Percentiles rank a stretch among this genome's conserved stretches.
These are phyloP conservation scores for Lepidochrysops patricia DNA, from an alignment of 2,888 invertebrate genomes.

Conservation along the genomic window DNA sequence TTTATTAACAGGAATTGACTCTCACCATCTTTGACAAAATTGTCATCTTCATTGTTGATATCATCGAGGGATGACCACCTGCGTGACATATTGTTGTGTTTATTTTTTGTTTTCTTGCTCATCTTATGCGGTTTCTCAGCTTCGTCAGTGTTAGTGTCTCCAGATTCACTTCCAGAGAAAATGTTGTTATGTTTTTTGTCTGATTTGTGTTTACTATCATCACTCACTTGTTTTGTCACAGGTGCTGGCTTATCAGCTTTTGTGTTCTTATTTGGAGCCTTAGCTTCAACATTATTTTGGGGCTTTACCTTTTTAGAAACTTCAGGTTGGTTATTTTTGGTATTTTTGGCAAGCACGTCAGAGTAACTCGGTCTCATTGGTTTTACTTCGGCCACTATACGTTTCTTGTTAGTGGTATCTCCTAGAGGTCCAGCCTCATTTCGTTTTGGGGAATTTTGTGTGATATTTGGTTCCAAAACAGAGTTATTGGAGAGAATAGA, in stretches of 20 bases:
- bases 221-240: slow-evolving; percentile 38
- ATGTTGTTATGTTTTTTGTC: slow-evolving; percentile 56
- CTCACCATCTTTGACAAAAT: slow-evolving; percentile 43
- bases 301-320: slow-evolving; percentile 58
- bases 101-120: slow-evolving; percentile 59
- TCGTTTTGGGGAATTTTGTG: slow-evolving; percentile 52
- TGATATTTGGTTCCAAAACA: slow-evolving; percentile 37
- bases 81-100: slow-evolving; percentile 56
- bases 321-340: slow-evolving; percentile 66
- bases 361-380: slow-evolving; percentile 92
- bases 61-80: slow-evolving; percentile 78
- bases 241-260: slow-evolving; percentile 52
- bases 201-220: slow-evolving; percentile 51
- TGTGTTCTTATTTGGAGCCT: slow-evolving; percentile 46
- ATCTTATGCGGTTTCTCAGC: slow-evolving; percentile 53
- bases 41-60: slow-evolving; percentile 55
- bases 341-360: slow-evolving; percentile 84
- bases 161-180: slow-evolving; percentile 69
- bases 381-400: slow-evolving; percentile 89
- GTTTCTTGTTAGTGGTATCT: slow-evolving; percentile 75
- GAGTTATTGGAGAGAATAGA: slow-evolving; percentile 44
- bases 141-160: slow-evolving; percentile 60
- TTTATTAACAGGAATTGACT: slow-evolving; percentile 68
- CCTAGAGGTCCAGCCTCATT: slow-evolving; percentile 65
- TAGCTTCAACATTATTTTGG: slow-evolving; percentile 54